Evolutionary conservation across 1,140 invertebrate species (phyloP).

Genomic region (Ceratosolen solmsi): DNA sequence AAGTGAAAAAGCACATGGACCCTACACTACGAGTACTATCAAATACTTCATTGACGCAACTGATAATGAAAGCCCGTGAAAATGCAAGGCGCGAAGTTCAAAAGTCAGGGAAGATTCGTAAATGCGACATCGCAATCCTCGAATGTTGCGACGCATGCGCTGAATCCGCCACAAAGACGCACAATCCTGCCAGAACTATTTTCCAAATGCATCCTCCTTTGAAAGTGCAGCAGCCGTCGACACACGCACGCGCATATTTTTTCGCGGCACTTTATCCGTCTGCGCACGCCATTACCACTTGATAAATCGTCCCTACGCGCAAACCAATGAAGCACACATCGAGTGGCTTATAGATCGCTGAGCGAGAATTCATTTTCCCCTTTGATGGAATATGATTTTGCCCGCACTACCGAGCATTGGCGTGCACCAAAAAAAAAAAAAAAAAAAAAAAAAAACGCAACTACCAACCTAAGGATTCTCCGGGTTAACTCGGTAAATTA

Average conservation of each 20-base stretch:
- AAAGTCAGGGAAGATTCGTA: background rate
- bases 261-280: constrained; percentile 23
- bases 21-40: background rate
- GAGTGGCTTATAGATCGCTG: background rate
- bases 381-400: constrained; percentile 19
- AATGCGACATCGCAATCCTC: background rate
- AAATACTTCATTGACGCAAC: background rate
- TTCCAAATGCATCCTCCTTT: constrained; percentile 55
- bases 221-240: constrained; percentile 24
- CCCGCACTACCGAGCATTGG: background rate
- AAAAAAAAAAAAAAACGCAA: no score
- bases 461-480: background rate
- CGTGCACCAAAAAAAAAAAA: no score
- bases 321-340: constrained; percentile 27
- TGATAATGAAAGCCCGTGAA: background rate
- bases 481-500: constrained; percentile 15
- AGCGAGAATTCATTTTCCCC: constrained; percentile 36
- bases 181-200: constrained; percentile 50
- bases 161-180: constrained; percentile 35
- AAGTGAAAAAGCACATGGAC: background rate
- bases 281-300: constrained; percentile 26
- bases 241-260: constrained; percentile 2
- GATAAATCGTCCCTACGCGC: constrained; percentile 40
- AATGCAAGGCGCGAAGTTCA: background rate
- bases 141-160: background rate